Conservation (phyloP, 2,888 invertebrate species). For the Linhomoeus sp. region DNA sequence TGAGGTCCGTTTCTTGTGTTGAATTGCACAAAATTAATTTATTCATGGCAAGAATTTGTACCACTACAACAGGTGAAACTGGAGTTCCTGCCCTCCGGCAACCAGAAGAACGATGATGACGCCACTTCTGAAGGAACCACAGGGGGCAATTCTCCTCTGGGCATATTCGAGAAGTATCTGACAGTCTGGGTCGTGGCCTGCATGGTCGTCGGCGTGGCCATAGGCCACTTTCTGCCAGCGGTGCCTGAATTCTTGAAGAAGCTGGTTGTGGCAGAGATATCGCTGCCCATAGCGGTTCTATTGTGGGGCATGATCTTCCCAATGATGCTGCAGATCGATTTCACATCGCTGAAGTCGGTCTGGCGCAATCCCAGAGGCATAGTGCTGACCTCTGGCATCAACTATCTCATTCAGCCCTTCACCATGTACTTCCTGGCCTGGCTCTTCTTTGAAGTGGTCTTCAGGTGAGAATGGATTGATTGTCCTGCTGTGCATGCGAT, state of each 20-base stretch:
- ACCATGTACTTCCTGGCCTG: neutral
- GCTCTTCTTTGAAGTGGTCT: neutral
- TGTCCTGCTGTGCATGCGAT: too few relatives aligned
- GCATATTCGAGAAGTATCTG: constrained; percentile 29
- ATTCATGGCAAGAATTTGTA: too few relatives aligned
- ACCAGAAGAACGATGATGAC: too few relatives aligned
- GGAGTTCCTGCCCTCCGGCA: too few relatives aligned
- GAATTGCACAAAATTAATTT: too few relatives aligned
- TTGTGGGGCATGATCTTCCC: constrained; percentile 1
- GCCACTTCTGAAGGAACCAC: too few relatives aligned
- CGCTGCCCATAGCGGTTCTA: neutral
- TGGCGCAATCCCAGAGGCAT: neutral
- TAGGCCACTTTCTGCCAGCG: neutral
- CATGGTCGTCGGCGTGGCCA: neutral
- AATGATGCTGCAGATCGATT: constrained; percentile 1
- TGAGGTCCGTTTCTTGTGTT: too few relatives aligned
- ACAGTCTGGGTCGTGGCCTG: neutral
- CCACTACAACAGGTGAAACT: too few relatives aligned
- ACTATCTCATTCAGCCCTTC: neutral
- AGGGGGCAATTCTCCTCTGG: too few relatives aligned
- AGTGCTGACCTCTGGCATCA: neutral
- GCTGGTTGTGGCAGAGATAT: neutral
- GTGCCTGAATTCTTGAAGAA: neutral
- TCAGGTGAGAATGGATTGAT: neutral
- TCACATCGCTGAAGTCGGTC: neutral